Base-by-base conservation (phyloP, 30 jellyfish, hydroid and myxozoan species). In the Chrysaora quinquecirrha region DNA sequence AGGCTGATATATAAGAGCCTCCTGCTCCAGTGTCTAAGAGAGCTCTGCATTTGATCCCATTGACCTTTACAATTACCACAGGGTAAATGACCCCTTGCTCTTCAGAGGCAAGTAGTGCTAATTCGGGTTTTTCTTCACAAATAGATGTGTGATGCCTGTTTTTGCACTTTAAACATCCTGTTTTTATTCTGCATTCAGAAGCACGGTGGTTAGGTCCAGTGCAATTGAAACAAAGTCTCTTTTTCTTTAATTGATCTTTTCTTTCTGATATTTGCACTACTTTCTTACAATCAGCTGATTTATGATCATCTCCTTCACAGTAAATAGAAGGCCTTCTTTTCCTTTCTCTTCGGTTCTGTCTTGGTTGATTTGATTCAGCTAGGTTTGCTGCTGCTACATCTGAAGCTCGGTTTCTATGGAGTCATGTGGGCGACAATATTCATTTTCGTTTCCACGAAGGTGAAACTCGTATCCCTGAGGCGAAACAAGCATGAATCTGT, bases 21-120 rank as follows among this genome's bases (percentile, higher is more conserved):
- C 96, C 96, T 52, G 96, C 90, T 35, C 87, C 90, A 1, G 90
- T 66, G 46, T 87, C 91, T 7, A 76, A 78, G 47, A 76, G 76
- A 1, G 87, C 92, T 63, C 92, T 71, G 92, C 92, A 87, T 34
- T 21, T 71, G 30, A 70, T 64, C 68, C 90, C 83, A 47, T 76
- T 78, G 3, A 87, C 91, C 47, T 38, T 47, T 30, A 69, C 88
- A 4, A 87, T 76, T 4, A 87, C 90, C 11, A 58, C 83, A 0
- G 89, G 85, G 69, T 64, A 70, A 48, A 74, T 35, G 31, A 63
- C 47, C 11, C 78, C 88, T 73, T 75, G 76, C 22, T 29, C 48
- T 34, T 75, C 80, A 32, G 87, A 34, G 48, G 89, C 80, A 1
- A 48, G 64, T 89, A 84, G 34, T 32, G 31, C 87, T 43, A 48